These are phyloP conservation scores for Leptopilina boulardi DNA, from an alignment of 1,140 invertebrate species.

Conservation along the genomic window DNA sequence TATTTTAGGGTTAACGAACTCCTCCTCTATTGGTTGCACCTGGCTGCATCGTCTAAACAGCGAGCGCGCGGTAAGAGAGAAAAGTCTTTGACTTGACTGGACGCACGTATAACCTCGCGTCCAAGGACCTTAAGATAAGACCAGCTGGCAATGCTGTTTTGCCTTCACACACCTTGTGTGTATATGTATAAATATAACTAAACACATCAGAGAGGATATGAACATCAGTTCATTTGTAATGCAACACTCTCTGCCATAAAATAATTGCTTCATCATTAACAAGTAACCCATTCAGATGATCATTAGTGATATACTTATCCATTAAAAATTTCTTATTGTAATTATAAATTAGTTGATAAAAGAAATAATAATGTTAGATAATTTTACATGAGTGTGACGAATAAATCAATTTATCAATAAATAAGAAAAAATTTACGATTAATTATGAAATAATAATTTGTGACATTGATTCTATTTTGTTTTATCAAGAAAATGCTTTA, in stretches of 20 bases:
- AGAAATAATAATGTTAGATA: too few species aligned
- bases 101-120: constrained; percentile 9
- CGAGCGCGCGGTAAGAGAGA: background rate
- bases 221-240: constrained; percentile 8
- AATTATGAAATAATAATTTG: too few species aligned
- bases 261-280: background rate
- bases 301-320: background rate
- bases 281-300: background rate
- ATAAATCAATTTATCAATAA: too few species aligned
- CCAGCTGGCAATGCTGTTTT: background rate
- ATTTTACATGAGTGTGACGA: too few species aligned
- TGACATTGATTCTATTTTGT: too few species aligned
- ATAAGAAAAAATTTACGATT: too few species aligned
- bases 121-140: constrained; percentile 30
- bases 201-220: background rate
- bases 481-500: too few species aligned
- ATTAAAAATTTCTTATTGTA: background rate
- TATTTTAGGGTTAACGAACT: constrained; percentile 27
- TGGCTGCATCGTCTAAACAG: constrained; percentile 24
- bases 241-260: background rate
- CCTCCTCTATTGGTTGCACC: constrained; percentile 20
- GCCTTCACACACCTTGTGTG: background rate
- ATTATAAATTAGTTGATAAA: too few species aligned
- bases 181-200: constrained; percentile 11
- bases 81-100: constrained; percentile 15